Conservation (phyloP, 2,797 vertebrate genomes). For the Cichlasoma orientale region DNA sequence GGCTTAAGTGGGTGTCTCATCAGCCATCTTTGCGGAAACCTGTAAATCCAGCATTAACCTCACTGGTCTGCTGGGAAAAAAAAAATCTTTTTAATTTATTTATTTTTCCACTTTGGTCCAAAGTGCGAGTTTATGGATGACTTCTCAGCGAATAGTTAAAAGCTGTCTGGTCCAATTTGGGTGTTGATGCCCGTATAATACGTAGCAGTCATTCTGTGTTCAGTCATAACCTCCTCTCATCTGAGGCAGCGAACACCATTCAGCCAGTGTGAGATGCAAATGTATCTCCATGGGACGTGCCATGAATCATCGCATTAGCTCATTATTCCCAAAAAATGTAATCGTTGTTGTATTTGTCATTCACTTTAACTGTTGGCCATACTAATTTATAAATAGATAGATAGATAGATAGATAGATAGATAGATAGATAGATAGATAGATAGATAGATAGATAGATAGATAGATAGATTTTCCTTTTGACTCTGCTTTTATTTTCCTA, state of each 20-base stretch:
- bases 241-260: neutral
- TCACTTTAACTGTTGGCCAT: neutral
- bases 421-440: too few relatives aligned
- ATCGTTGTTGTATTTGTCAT: neutral
- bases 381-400: neutral
- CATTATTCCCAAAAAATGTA: neutral
- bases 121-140: neutral
- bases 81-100: neutral
- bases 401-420: neutral
- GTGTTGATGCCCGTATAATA: neutral
- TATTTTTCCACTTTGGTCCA: neutral
- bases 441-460: neutral
- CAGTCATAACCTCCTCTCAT: neutral
- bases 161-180: neutral
- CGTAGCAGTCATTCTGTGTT: neutral
- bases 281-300: neutral
- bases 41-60: neutral
- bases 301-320: slow-evolving; percentile 1
- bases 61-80: neutral
- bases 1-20: neutral
- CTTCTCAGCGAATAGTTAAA: neutral
- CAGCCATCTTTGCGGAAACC: neutral
- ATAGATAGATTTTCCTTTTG: neutral
- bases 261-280: neutral
- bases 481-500: neutral